Base-by-base conservation (phyloP, 2,797 vertebrate species). In the Tolypeutes matacus region DNA sequence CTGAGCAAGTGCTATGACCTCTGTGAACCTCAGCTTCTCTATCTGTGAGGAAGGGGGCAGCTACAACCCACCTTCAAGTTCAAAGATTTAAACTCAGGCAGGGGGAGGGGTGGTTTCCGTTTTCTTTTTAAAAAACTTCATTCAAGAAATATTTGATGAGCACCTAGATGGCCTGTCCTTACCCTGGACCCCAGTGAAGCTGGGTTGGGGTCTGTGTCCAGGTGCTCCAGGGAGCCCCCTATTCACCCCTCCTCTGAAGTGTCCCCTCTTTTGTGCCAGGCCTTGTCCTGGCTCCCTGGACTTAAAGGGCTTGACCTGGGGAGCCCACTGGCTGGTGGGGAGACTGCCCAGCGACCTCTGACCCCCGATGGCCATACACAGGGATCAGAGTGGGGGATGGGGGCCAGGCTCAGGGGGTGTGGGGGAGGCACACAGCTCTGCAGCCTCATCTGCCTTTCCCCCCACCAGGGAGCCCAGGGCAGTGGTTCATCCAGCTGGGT, bases 201-300 rank as follows among this genome's bases (percentile, higher is more conserved):
- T 23, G 15, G 39, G 39, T 70, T 53, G 15, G 69, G 10, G 23
- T 11, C 12, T 39, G 0, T 0, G 31, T 14, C 36, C 42, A 73
- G 27, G 29, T 27, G 27, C 25, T 62, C 70, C 82, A 46, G 65
- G 36, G 34, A 5, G 36, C 27, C 72, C 15, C 4, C 27, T 60
- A 5, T 23, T 11, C 23, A 1, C 1, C 31, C 1, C 13, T 23
- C 23, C 39, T 72, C 69, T 46, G 46, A 49, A 27, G 51, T 25
- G 20, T 4, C 14, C n/a, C 20, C 21, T 65, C 18, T 64, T 64
- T 39, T 42, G 3, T 20, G 34, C 25, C 42, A 67, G n/a, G 86
- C 36, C 39, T 18, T 34, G 15, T 4, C 0, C 51, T 58, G 13
- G 12, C 7, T 23, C 31, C 36, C 4, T 0, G 49, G 8, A 2